phyloP scores from a whole-genome alignment of 2,797 vertebrate species.

The Sebastolobus altivelis region DNA sequence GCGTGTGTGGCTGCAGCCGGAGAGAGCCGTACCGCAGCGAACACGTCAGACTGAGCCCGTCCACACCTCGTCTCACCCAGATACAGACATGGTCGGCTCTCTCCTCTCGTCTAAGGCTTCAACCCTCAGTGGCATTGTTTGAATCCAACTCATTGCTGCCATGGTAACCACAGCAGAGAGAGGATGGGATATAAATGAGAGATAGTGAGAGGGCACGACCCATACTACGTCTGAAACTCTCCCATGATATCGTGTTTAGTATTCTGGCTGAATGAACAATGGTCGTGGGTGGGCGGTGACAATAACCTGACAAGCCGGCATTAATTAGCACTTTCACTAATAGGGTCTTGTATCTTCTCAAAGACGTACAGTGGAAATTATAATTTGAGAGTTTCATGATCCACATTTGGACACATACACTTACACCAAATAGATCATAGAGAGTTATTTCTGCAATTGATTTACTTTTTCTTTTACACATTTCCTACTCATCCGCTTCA shows the following conservation, averaged over 20 bases:
- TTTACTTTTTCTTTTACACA: not conserved
- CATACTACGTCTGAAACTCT: constrained; percentile 47
- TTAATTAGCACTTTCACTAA: constrained; percentile 23
- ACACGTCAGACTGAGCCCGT: constrained; percentile 1
- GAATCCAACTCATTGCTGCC: constrained; percentile 76
- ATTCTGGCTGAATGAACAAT: constrained; percentile 46
- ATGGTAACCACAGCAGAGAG: constrained; percentile 76
- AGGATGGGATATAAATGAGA: constrained; percentile 71
- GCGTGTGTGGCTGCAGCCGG: constrained; percentile 2
- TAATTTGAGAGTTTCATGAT: not conserved
- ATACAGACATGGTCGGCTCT: constrained; percentile 36
- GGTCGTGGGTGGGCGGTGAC: constrained; percentile 1
- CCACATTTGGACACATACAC: too few species aligned
- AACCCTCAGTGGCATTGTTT: constrained; percentile 74
- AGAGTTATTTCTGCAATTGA: not conserved
- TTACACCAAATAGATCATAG: not conserved
- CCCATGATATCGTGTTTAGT: constrained; percentile 51
- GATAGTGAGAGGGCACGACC: constrained; percentile 74
- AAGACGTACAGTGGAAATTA: not conserved
- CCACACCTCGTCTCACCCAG: constrained; percentile 53
- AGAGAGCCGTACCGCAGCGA: not conserved
- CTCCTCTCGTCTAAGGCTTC: constrained; percentile 60
- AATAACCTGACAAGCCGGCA: constrained; percentile 16
- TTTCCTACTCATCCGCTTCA: not conserved
- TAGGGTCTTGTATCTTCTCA: not conserved